Conservation (phyloP, 2,797 vertebrate species). For the Acipenser ruthenus region DNA sequence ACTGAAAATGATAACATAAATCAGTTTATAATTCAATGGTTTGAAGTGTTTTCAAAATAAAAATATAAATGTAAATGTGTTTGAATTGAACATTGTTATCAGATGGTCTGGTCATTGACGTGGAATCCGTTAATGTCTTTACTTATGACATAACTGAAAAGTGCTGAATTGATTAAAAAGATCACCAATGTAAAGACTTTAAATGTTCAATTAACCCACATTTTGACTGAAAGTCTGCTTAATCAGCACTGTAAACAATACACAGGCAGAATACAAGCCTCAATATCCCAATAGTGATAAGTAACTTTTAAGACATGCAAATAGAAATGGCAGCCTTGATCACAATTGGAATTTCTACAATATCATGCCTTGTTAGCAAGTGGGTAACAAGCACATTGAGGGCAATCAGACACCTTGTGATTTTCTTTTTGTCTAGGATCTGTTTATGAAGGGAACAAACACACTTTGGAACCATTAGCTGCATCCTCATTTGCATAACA, state of each 20-base stretch:
- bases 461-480: slow-evolving; percentile 96
- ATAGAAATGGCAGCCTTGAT: slow-evolving; percentile 73
- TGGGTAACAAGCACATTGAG: slow-evolving; percentile 89
- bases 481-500: slow-evolving; percentile 97
- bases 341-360: slow-evolving; percentile 84
- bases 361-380: slow-evolving; percentile 94
- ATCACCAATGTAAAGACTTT: slow-evolving; percentile 7
- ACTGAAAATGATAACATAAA: slow-evolving; percentile 66
- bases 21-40: slow-evolving; percentile 72
- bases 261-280: too few relatives aligned
- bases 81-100: slow-evolving; percentile 34
- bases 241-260: too few relatives aligned
- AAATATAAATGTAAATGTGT: slow-evolving; percentile 57
- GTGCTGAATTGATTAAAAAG: background rate
- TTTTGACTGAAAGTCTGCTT: slow-evolving; percentile 16
- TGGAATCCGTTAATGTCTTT: too few relatives aligned
- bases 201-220: slow-evolving; percentile 25
- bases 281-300: slow-evolving; percentile 43
- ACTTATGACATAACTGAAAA: too few relatives aligned
- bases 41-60: slow-evolving; percentile 72
- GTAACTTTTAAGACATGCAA: slow-evolving; percentile 74
- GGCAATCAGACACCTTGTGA: slow-evolving; percentile 97
- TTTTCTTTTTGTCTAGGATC: slow-evolving; percentile 95
- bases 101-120: too few relatives aligned
- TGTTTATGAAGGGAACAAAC: slow-evolving; percentile 89